Evolutionary conservation across 1,140 invertebrate genomes (phyloP), one percentile per base, ranked within the genome.

Genomic region (Hirudo medicinalis): DNA sequence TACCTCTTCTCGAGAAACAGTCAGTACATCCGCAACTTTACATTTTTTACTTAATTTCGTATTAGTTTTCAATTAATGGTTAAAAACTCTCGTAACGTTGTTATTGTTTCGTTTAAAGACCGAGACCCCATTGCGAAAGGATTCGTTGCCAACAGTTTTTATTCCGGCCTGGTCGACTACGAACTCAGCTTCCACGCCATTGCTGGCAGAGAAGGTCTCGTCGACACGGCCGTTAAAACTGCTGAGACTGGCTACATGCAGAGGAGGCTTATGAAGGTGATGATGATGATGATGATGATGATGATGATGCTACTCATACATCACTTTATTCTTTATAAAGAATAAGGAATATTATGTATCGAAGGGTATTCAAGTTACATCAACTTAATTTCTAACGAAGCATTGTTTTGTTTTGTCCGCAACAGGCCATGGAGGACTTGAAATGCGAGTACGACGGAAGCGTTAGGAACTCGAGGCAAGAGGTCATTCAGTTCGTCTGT

Each of bases 131-230:
- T 88, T 68, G 95, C 96, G 0, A 91, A 95, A 83, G 97, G 96
- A 49, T 99, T 99, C 81, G 96, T 99, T 0, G 89, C 91, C 79
- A 98, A 99, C 82, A 97, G 94, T 79, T 99, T 99, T 84, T 98
- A 92, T 82, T 89, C 92, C 8, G 96, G 96, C 0, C 82, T 99
- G 29, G 97, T 91, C 0, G 92, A 94, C 0, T 94, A 94, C 0
- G 96, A 99, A 84, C 98, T 99, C 82, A 96, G 95, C 81, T 99
- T 98, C 81, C 96, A 99, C 81, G 97, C 95, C 3, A 98, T 99
- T 94, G 95, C 91, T 67, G 95, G 95, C 2, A 85, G 96, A 75
- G 96, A 99, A 84, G 85, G 96, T 80, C 85, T 99, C 43, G 94
- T 99, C 0, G 96, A 99, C 84, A 99, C 96, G 0, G 96, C 96